Evolutionary conservation across 2,113 vertebrate species (phyloP), one percentile per base, ranked within the genome.

Genomic region (Eurystomus gularis): DNA sequence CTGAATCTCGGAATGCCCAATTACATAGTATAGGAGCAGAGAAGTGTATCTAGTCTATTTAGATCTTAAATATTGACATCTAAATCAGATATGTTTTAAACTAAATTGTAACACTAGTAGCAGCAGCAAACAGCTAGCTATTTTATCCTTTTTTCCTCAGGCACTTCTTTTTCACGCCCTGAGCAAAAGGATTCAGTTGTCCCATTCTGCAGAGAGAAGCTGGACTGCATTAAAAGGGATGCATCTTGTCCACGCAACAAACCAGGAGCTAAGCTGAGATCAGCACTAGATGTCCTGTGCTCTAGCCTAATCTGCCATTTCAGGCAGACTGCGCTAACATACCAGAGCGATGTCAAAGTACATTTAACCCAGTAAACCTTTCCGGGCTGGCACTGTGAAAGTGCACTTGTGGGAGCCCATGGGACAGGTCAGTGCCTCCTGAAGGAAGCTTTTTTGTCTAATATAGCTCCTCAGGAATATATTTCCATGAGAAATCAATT

Each of bases 401-500:
- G 28, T 35, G n/a, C 21, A 12, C 48, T 14, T 7, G 57, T 42
- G 37, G 57, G 49, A 93, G 17, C 18, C 13, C 62, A 83, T 7
- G 5, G 26, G 49, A 86, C 4, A 37, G 40, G 90, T 42, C 17
- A 52, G 40, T 0, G 4, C 31, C 88, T 85, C 46, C 62, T 61
- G 48, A 58, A 72, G 66, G 44, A 83, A 88, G 24, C 3, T 29
- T 79, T 82, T 91, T 65, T 49, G 33, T 72, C 66, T n/a, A 44
- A 90, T 91, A 60, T 49, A 79, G 69, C 57, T 91, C 48, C 90
- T 64, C 85, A 83, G 72, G 58, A 97, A 88, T 81, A 60, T 13
- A 87, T 94, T 91, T 94, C 92, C 87, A 90, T 40, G 29, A 84
- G 78, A 96, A 97, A 96, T 95, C 20, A 29, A 94, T 93, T 80